Evolutionary conservation across 2,888 invertebrate species (phyloP).

Genomic region (Eupithecia pulchellata): DNA sequence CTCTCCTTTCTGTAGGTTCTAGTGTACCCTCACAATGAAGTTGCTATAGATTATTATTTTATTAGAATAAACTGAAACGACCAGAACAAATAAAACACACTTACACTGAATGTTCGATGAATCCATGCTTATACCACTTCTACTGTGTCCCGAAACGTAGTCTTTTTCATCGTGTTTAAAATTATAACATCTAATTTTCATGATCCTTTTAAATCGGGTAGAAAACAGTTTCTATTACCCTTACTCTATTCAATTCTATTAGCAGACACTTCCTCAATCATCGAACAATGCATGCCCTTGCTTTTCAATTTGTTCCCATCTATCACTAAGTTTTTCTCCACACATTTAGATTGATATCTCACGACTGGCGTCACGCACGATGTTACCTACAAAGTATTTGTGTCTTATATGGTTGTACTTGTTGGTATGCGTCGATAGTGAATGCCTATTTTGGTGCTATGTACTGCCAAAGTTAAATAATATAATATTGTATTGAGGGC

Average conservation of each 20-base stretch:
- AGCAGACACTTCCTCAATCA: constrained; percentile 44
- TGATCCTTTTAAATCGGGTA: background rate
- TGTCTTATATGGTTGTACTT: background rate
- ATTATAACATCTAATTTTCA: background rate
- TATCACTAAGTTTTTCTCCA: constrained; percentile 36
- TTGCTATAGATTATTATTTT: background rate
- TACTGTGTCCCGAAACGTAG: background rate
- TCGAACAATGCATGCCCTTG: constrained; percentile 44
- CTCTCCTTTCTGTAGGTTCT: too few relatives aligned
- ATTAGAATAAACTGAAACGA: background rate
- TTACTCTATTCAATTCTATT: constrained; percentile 2
- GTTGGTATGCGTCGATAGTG: background rate
- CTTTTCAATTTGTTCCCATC: constrained; percentile 34
- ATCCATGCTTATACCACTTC: background rate
- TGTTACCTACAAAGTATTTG: constrained; percentile 11
- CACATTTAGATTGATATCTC: constrained; percentile 60
- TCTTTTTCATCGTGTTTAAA: background rate
- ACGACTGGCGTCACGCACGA: constrained; percentile 52
- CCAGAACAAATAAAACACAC: background rate
- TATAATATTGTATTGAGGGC: background rate
- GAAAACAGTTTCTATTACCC: constrained; percentile 8
- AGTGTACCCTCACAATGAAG: too few relatives aligned
- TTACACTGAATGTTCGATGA: background rate
- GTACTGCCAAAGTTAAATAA: too few relatives aligned
- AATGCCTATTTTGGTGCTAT: background rate